Percentiles rank a stretch among this genome's conserved stretches.
Evolutionary conservation across 2,888 invertebrate species (phyloP).

Genomic region (Strigamia crassipes): DNA sequence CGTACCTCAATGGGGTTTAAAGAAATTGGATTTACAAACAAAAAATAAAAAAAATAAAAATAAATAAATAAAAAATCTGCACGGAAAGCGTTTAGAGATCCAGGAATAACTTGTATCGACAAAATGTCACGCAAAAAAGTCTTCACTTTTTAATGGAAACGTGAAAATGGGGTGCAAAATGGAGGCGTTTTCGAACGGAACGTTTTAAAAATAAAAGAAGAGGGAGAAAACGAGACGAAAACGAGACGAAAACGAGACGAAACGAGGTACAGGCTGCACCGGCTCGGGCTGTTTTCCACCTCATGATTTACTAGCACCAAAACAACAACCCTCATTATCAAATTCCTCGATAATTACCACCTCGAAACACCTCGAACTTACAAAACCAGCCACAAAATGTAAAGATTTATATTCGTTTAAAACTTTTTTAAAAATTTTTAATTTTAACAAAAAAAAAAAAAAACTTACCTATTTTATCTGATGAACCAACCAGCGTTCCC

Average conservation of each 20-base stretch:
- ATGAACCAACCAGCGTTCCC: background rate
- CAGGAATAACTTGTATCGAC: no score
- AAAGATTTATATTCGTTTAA: no score
- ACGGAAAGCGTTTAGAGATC: no score
- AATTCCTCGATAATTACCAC: conserved; percentile 35
- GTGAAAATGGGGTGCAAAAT: background rate
- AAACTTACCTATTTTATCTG: conserved; percentile 7
- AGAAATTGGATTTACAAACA: background rate
- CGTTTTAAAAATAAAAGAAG: background rate
- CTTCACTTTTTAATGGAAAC: no score
- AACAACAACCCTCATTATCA: conserved; percentile 26
- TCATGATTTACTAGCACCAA: conserved; percentile 32
- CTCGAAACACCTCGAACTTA: background rate
- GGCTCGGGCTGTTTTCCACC: background rate
- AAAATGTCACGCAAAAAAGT: no score
- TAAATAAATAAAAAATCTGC: background rate
- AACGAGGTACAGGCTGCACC: background rate
- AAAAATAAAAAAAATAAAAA: no score
- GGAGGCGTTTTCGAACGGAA: background rate
- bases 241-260: background rate
- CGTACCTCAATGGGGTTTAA: background rate
- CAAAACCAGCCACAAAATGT: no score
- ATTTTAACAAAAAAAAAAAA: background rate
- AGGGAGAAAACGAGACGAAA: background rate
- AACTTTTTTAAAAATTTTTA: no score